phyloP scores from a whole-genome alignment of 2,888 invertebrate species.

The Melanargia galathea region DNA sequence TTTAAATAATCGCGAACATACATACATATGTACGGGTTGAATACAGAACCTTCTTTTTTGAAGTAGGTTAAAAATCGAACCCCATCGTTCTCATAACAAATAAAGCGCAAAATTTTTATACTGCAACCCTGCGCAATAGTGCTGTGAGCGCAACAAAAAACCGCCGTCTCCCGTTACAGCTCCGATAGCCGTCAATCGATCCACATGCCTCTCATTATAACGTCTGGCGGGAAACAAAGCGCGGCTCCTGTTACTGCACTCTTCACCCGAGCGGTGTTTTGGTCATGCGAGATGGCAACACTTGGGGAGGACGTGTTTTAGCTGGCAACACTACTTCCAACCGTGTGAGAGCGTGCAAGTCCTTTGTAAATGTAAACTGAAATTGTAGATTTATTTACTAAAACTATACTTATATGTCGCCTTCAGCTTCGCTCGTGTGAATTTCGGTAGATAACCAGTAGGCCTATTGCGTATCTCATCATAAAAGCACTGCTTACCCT shows the following conservation, averaged over 20 bases:
- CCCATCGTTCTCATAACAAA: neutral
- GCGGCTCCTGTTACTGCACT: slow-evolving; percentile 68
- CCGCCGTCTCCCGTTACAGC: slow-evolving; percentile 65
- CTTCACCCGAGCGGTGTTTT: slow-evolving; percentile 67
- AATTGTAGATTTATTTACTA: too few species aligned
- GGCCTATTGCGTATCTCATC: too few species aligned
- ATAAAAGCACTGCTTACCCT: too few species aligned
- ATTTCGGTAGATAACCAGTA: too few species aligned
- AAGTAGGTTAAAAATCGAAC: neutral
- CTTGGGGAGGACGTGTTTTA: slow-evolving; percentile 63
- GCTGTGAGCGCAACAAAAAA: slow-evolving; percentile 50
- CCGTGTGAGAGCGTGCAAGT: slow-evolving; percentile 28
- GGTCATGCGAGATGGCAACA: slow-evolving; percentile 67
- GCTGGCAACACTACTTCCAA: slow-evolving; percentile 52
- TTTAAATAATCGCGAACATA: too few species aligned
- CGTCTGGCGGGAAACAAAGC: slow-evolving; percentile 78
- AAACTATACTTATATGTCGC: too few species aligned
- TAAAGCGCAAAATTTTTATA: neutral
- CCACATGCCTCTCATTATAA: slow-evolving; percentile 79
- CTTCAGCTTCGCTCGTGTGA: neutral
- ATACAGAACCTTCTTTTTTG: too few species aligned
- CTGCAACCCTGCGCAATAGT: slow-evolving; percentile 38
- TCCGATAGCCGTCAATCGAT: slow-evolving; percentile 73
- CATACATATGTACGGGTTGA: too few species aligned
- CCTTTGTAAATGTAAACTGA: slow-evolving; percentile 39